Evolutionary conservation across 30 jellyfish, hydroid and myxozoan species (phyloP), one percentile per base, ranked within the genome.

Genomic region (Catostylus mosaicus): DNA sequence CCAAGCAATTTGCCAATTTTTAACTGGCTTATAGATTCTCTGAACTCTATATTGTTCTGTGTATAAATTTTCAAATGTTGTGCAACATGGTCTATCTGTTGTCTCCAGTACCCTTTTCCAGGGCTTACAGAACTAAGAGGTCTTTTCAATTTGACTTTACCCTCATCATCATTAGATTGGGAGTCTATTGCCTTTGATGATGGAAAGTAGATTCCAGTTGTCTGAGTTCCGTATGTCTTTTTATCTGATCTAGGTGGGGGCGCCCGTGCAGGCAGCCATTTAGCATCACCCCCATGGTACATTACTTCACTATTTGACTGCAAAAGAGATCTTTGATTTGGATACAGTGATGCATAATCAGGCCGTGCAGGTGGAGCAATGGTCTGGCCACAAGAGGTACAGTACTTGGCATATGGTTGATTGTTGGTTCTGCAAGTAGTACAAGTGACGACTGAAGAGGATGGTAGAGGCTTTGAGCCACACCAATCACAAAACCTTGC

Each of bases 401-500:
- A 93, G 64, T 79, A 80, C 72, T 70, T 75, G 32, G 96, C 89
- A 83, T 82, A 75, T 19, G 88, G 80, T 36, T 67, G 89, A 65
- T 86, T 93, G 52, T 59, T 36, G 1, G 92, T 71, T 36, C 86
- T 79, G 38, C 98, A 93, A 71, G 74, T 69, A 14, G 57, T 45
- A 65, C 98, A 93, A 31, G 91, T 63, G 0, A 86, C 88, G 10
- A 88, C 91, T 3, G 93, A 67, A 37, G 83, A 72, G 38, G 88
- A 64, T 27, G 96, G 88, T 22, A 67, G 46, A 29, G 98, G 97
- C 62, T 78, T 86, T 52, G 91, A 70, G 4, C 98, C 97, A 77
- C 98, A 93, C 98, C 98, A 93, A 54, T 93, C 98, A 87, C 98
- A 93, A 69, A 70, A 93, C 24, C 98, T 75, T 40, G 98, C 98